Evolutionary conservation across 2,113 vertebrate genomes (phyloP).

Genomic region (Microtus montanus): DNA sequence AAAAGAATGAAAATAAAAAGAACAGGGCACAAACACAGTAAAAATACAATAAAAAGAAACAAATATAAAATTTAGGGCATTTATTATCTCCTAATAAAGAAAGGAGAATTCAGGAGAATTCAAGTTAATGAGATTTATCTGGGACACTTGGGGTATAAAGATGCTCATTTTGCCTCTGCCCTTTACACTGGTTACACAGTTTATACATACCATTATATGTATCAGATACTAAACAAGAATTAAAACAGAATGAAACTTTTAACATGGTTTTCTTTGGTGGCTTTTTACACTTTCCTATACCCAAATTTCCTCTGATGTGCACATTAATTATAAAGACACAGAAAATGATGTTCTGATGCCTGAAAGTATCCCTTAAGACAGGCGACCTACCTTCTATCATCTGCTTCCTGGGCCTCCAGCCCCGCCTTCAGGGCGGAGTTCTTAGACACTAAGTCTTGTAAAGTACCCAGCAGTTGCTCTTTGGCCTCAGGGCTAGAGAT

Average conservation of each 20-base stretch:
- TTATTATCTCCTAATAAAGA: slow-evolving; percentile 1
- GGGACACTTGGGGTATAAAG: background rate
- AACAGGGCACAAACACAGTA: background rate
- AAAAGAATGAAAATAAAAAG: background rate
- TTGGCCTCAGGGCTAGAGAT: slow-evolving; percentile 82
- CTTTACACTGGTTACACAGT: background rate
- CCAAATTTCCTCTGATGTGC: background rate
- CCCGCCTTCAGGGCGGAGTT: slow-evolving; percentile 84
- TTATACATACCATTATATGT: background rate
- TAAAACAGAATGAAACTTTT: background rate
- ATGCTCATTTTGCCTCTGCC: background rate
- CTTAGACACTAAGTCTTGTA: slow-evolving; percentile 85
- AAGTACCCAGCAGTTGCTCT: slow-evolving; percentile 79
- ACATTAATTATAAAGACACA: background rate
- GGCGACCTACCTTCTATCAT: slow-evolving; percentile 79
- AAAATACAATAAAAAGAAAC: background rate
- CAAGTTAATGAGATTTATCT: background rate
- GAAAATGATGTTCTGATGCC: background rate
- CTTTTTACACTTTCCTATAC: background rate
- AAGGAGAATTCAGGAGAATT: slow-evolving; percentile 19
- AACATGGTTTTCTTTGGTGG: background rate
- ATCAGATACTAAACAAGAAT: background rate
- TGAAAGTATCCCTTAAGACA: background rate
- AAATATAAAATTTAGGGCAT: background rate
- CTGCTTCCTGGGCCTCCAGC: slow-evolving; percentile 71